These are phyloP conservation scores for Vireo altiloquus DNA, from an alignment of 2,113 vertebrate species.

Conservation along the genomic window DNA sequence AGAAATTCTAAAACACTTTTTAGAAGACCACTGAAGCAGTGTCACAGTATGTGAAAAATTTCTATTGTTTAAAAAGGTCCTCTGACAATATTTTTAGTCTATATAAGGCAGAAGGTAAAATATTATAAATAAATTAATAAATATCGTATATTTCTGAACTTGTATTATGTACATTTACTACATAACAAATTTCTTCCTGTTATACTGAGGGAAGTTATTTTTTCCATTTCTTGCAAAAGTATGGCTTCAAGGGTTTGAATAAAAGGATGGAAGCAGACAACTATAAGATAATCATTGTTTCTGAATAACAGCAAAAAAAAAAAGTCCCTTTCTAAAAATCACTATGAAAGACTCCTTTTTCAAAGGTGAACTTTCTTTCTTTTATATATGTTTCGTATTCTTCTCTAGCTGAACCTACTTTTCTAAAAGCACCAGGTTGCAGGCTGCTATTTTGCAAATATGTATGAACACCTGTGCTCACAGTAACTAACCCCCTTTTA, in stretches of 20 bases:
- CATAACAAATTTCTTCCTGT: neutral
- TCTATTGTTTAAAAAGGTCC: neutral
- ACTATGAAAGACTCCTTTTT: neutral
- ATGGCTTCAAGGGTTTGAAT: neutral
- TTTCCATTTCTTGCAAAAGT: neutral
- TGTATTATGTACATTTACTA: neutral
- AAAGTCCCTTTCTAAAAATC: neutral
- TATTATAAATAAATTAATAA: neutral
- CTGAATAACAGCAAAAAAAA: neutral
- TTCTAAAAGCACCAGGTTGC: neutral
- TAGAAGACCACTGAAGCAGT: neutral
- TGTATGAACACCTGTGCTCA: neutral
- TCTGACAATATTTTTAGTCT: neutral
- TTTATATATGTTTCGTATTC: neutral
- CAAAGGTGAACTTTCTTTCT: neutral
- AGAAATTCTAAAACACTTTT: conserved; percentile 16
- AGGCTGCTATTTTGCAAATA: neutral
- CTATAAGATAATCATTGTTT: neutral
- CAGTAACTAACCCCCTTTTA: neutral
- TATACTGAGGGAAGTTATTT: neutral
- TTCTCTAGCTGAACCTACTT: neutral
- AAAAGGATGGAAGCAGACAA: neutral
- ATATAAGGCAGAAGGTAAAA: neutral
- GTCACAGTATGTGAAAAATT: neutral
- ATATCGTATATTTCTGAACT: neutral